Base-by-base conservation (phyloP, 37 sponge, comb jelly and placozoan species). In the Crambe crambe region DNA sequence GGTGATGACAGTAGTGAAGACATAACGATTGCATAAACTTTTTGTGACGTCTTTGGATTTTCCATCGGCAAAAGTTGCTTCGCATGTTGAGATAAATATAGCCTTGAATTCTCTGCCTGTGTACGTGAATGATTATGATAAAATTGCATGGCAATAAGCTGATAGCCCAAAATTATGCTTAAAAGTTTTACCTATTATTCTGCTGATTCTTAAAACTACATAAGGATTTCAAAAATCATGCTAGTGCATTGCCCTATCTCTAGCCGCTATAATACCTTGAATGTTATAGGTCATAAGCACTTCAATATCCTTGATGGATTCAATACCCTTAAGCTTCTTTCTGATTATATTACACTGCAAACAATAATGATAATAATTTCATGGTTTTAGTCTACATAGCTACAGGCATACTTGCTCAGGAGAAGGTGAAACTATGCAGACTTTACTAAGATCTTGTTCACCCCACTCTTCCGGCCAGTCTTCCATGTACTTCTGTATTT, bases 1-100 rank as follows among this genome's bases (percentile, higher is more conserved):
- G n/a, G n/a, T n/a, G n/a, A 88, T 60, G 38, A 77, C 57, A 30
- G 89, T 88, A 60, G 81, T 88, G 66, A 88, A 88, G 22, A 88
- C 89, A 31, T 81, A 81, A 25, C 73, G 63, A 42, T 82, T 54
- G 57, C 89, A 81, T 23, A 82, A 34, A 47, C 78, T 88, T 43
- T 62, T 69, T 0, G 72, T 61, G 12, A 73, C 72, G 47, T 81
- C 40, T 22, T 12, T 29, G 9, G 83, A 29, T 2, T 60, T 29
- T 9, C 83, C 78, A 5, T 68, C 65, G 32, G 58, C 56, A 34
- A 43, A 27, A 39, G 78, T 82, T 61, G 83, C 67, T 73, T 88
- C 89, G 29, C 12, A 15, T n/a, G 89, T 88, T 37, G 83, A 77
- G 2, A 88, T 38, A 37, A 88, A 88, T 23, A 88, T 61, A 31